Conservation (phyloP, 2,113 vertebrate species). For the Oreochromis niloticus region DNA sequence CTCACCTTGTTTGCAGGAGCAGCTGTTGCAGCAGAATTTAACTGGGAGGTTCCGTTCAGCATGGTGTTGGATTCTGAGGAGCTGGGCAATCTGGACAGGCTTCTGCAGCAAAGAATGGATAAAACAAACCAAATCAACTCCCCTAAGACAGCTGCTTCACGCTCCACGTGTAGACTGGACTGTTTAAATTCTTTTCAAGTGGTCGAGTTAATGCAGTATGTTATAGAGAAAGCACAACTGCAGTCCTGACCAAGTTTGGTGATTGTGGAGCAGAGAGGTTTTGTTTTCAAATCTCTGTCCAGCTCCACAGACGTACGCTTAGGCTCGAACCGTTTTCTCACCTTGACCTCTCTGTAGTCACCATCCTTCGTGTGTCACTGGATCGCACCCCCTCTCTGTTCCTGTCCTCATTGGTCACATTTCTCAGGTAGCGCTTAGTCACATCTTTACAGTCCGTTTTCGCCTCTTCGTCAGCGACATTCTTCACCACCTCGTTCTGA, state of each 20-base stretch:
- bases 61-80: conserved; percentile 32
- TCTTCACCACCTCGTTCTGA: conserved; percentile 18
- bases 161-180: background rate
- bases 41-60: conserved; percentile 61
- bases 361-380: background rate
- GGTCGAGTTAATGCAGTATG: background rate
- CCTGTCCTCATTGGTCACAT: conserved; percentile 52
- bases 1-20: conserved; percentile 49
- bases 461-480: background rate
- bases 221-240: background rate
- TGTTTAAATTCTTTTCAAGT: background rate
- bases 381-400: conserved; percentile 24
- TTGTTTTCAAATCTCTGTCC: background rate
- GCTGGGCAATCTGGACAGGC: conserved; percentile 64
- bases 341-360: conserved; percentile 65
- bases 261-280: background rate
- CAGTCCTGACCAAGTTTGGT: background rate
- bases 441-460: conserved; percentile 30
- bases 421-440: conserved; percentile 57
- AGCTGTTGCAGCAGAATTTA: background rate
- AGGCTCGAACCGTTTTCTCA: background rate
- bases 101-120: conserved; percentile 41
- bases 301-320: background rate
- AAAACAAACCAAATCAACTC: background rate
- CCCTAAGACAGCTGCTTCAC: background rate